phyloP scores from a whole-genome alignment of 2,888 invertebrate species.

The Drosophila maculinotata region DNA sequence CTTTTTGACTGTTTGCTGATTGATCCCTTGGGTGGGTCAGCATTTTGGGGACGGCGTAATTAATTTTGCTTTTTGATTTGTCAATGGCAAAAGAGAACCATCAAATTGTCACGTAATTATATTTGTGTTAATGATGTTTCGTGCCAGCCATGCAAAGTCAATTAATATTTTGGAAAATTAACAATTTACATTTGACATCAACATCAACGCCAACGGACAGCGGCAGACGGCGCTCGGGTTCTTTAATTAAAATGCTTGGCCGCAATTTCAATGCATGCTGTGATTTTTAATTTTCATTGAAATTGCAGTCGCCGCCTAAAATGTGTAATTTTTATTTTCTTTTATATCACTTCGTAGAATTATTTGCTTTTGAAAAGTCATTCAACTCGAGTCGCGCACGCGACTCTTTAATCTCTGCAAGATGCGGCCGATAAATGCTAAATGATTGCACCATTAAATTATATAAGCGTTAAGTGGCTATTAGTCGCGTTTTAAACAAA shows the following conservation, averaged over 20 bases:
- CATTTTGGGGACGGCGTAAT: slow-evolving; percentile 45
- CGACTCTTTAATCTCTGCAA: slow-evolving; percentile 35
- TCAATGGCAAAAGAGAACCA: slow-evolving; percentile 46
- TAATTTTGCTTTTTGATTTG: slow-evolving; percentile 66
- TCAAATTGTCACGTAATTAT: slow-evolving; percentile 83
- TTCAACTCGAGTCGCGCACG: slow-evolving; percentile 55
- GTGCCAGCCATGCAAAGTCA: slow-evolving; percentile 68
- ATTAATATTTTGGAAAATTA: slow-evolving; percentile 70
- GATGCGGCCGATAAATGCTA: slow-evolving; percentile 32
- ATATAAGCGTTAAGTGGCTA: slow-evolving; percentile 55
- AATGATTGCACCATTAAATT: slow-evolving; percentile 56
- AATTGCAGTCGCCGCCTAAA: slow-evolving; percentile 28
- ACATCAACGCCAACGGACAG: slow-evolving; percentile 4
- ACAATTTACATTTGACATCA: slow-evolving; percentile 59
- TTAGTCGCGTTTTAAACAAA: slow-evolving; percentile 48
- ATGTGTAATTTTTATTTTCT: slow-evolving; percentile 8
- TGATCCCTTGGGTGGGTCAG: slow-evolving; percentile 70
- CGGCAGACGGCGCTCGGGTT: slow-evolving; percentile 19
- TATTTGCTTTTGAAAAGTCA: slow-evolving; percentile 19
- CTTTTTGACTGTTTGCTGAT: slow-evolving; percentile 72
- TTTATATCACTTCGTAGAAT: background rate
- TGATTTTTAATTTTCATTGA: slow-evolving; percentile 65
- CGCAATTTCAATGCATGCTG: slow-evolving; percentile 63
- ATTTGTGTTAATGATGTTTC: slow-evolving; percentile 76
- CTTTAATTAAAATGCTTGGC: slow-evolving; percentile 66